phyloP scores from a whole-genome alignment of 2,113 vertebrate genomes.

The Chamaetylas fuelleborni region DNA sequence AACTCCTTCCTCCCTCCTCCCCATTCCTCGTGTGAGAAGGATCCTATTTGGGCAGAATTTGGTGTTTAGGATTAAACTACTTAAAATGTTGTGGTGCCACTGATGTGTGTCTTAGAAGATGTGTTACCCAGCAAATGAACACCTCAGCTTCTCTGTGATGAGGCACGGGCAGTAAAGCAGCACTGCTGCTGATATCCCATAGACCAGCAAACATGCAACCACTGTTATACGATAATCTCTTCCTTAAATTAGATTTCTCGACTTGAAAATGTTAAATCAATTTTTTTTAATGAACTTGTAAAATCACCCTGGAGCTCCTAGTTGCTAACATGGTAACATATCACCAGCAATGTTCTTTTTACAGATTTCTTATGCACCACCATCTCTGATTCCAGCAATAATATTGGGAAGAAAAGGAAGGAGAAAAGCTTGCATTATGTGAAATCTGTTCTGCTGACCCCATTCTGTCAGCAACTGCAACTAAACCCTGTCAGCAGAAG shows the following conservation, averaged over 20 bases:
- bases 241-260: not conserved
- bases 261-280: not conserved
- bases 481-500: not conserved
- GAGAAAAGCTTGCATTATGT: not conserved
- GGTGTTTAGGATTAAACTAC: not conserved
- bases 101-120: not conserved
- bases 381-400: not conserved
- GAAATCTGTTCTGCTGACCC: conserved; percentile 5
- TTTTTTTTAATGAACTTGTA: not conserved
- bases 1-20: not conserved
- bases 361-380: not conserved
- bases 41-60: not conserved
- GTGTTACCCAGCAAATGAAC: not conserved
- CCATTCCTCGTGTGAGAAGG: not conserved
- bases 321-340: not conserved
- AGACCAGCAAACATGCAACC: not conserved
- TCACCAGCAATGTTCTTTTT: not conserved
- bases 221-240: not conserved
- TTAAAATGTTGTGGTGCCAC: not conserved
- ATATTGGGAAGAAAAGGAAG: not conserved
- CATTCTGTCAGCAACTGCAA: conserved; percentile 11
- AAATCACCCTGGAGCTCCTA: not conserved
- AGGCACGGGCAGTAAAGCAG: not conserved
- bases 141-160: not conserved
- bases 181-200: not conserved